These are phyloP conservation scores for Octopus sinensis DNA, from an alignment of 1,140 invertebrate species.

Conservation along the genomic window DNA sequence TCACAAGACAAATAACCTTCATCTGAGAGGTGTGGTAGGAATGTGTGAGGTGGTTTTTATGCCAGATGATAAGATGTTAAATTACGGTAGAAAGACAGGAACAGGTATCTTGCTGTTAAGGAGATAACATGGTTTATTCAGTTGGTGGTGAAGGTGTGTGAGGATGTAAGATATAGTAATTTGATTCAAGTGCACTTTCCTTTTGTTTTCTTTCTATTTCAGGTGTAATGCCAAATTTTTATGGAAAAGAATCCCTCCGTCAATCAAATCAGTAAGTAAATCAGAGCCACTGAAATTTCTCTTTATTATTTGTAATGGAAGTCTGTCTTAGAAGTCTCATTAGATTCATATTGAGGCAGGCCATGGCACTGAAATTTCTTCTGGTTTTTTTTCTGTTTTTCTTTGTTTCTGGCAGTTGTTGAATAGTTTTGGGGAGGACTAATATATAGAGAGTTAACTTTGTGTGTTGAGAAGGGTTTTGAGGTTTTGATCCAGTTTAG, in stretches of 20 bases:
- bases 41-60: too few relatives aligned
- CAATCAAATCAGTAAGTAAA: constrained; percentile 64
- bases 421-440: background rate
- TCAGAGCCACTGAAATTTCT: background rate
- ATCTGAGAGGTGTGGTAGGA: too few relatives aligned
- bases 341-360: constrained; percentile 1
- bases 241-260: constrained; percentile 82
- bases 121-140: too few relatives aligned
- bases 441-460: background rate
- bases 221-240: constrained; percentile 87
- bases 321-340: background rate
- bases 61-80: too few relatives aligned
- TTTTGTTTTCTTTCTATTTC: constrained; percentile 42
- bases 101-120: too few relatives aligned
- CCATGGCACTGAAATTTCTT: background rate
- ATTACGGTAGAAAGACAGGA: too few relatives aligned
- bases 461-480: too few relatives aligned
- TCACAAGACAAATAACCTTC: too few relatives aligned
- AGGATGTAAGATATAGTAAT: too few relatives aligned
- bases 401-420: background rate
- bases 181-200: too few relatives aligned
- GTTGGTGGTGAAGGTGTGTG: too few relatives aligned
- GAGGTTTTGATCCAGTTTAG: too few relatives aligned
- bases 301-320: background rate
- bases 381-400: background rate